A percentile compares a stretch with the other conserved stretches of the same genome.
phyloP scores from a whole-genome alignment of 2,888 invertebrate species.

The Cerastoderma edule region DNA sequence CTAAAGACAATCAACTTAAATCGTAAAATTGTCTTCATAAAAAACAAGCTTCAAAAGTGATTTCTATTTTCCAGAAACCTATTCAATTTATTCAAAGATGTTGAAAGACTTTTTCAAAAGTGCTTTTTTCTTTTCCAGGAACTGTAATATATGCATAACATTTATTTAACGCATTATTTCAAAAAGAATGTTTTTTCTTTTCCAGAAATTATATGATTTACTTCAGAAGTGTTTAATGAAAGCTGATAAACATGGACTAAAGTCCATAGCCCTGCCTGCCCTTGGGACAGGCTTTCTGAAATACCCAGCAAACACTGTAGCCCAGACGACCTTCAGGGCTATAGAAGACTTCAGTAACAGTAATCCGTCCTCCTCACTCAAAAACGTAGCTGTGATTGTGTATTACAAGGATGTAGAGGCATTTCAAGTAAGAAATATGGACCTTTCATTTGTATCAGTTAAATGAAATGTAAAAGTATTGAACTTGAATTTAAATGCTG shows the following conservation, averaged over 20 bases:
- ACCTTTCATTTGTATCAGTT: no score
- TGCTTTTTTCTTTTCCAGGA: not conserved
- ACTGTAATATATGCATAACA: not conserved
- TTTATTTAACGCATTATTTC: not conserved
- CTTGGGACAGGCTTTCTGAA: conserved; percentile 73
- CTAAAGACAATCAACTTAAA: no score
- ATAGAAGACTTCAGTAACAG: conserved; percentile 44
- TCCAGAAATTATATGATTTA: conserved; percentile 27
- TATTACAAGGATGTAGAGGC: conserved; percentile 38
- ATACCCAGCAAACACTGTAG: conserved; percentile 66
- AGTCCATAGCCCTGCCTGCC: conserved; percentile 75
- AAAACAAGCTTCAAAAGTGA: not conserved
- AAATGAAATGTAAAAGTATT: no score
- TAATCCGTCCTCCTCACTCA: conserved; percentile 26
- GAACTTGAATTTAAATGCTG: no score
- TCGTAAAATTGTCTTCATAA: not conserved
- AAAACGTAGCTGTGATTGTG: conserved; percentile 40
- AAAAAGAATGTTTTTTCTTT: not conserved
- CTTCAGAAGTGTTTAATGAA: conserved; percentile 29
- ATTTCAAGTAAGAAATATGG: conserved; percentile 42
- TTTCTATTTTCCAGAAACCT: not conserved
- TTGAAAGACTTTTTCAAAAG: not conserved
- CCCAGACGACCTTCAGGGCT: conserved; percentile 35
- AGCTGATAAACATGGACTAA: conserved; percentile 28
- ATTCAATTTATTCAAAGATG: not conserved